Evolutionary conservation across 2,888 invertebrate genomes (phyloP), one percentile per base, ranked within the genome.

Genomic region (Blastobasis lacticolella): DNA sequence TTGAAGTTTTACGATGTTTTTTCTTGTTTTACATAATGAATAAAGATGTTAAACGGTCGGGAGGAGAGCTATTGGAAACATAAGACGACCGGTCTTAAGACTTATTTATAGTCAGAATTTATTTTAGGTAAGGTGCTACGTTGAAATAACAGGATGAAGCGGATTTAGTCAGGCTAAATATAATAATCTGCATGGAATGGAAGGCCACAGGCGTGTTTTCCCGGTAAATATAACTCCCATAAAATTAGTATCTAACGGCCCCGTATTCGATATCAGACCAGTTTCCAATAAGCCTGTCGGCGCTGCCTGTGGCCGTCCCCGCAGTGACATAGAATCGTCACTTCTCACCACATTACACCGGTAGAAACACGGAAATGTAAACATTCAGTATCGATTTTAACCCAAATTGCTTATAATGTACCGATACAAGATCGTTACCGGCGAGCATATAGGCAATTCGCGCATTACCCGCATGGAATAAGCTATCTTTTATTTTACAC

Each of bases 211-310:
- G 76, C 75, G 73, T 74, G 75, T 75, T 73, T 71, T 73, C 67
- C 59, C 66, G 62, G 71, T 23, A 23, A 23, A 23, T 23, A 23
- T 23, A 71, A 74, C 82, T 79, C 84, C 77, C 84, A 68, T 86
- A 87, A 87, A 87, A 78, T 86, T 78, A 76, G 73, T 78, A 84
- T 78, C 71, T 85, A 82, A 85, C 73, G 78, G 74, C 76, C 71
- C 56, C 57, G 65, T 60, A 69, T 65, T 71, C 75, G 78, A 79
- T 81, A 82, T 78, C 78, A 73, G 69, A 80, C 82, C 73, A 69
- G 85, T 81, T 80, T 66, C 58, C 64, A 67, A 62, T 56, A 61
- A 67, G 62, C 64, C 66, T 72, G 74, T 71, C 75, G 23, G 23
- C 23, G 23, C 23, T 23, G 23, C 23, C 23, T 56, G 70, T 74